Evolutionary conservation across 2,888 invertebrate genomes (phyloP).

Genomic region (Ochropacha duplaris): DNA sequence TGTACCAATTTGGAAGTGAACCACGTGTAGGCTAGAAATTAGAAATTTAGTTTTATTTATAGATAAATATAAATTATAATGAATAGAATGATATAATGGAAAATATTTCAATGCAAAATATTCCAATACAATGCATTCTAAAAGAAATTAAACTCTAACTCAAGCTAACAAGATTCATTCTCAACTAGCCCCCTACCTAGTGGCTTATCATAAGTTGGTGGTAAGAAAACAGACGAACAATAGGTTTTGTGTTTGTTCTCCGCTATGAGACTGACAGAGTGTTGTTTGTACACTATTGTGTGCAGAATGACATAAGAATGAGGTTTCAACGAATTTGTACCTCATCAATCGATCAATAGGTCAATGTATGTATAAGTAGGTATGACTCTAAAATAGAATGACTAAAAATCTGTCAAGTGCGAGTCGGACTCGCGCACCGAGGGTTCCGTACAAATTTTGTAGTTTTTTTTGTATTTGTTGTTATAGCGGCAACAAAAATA

Average conservation of each 20-base stretch:
- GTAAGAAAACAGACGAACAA: constrained; percentile 3
- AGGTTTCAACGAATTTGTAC: neutral
- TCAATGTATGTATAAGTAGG: neutral
- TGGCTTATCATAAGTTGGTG: constrained; percentile 5
- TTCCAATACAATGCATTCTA: constrained; percentile 1
- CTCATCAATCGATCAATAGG: neutral
- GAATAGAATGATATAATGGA: neutral
- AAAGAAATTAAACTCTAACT: neutral
- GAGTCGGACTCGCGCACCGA: no score
- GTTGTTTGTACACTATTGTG: neutral
- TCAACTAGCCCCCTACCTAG: neutral
- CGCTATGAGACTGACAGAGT: constrained; percentile 6
- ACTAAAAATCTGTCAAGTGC: no score
- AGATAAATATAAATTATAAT: no score
- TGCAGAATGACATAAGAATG: neutral
- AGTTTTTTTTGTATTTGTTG: no score
- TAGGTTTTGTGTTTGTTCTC: constrained; percentile 22
- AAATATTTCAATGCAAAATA: neutral
- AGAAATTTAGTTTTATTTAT: no score
- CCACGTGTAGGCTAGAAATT: no score
- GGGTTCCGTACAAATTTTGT: no score
- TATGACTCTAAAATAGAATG: no score
- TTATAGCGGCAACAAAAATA: no score
- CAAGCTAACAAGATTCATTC: neutral
- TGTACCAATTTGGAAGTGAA: no score